phyloP scores from a whole-genome alignment of 2,888 invertebrate species.

The Perdita meconis region DNA sequence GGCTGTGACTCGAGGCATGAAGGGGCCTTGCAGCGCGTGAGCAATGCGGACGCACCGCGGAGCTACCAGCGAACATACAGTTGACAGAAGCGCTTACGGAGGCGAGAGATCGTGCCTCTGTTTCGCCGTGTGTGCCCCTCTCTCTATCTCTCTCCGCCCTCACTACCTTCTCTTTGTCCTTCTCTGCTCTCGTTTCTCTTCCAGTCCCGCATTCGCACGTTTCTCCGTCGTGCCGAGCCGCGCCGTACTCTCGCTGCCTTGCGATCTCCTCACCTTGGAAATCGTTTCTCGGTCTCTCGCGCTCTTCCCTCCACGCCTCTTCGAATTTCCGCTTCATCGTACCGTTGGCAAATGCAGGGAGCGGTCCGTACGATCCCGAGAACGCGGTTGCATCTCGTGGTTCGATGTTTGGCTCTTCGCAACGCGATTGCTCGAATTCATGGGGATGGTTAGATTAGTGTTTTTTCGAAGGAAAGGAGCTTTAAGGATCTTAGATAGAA shows the following conservation, averaged over 20 bases:
- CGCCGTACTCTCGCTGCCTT: not conserved
- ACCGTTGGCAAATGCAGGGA: not conserved
- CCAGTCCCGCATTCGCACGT: not conserved
- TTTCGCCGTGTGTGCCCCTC: slow-evolving; percentile 23
- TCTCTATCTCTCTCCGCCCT: not conserved
- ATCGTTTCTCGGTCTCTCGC: slow-evolving; percentile 12
- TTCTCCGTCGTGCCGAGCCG: not conserved
- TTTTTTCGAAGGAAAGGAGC: not conserved
- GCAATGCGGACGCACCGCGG: slow-evolving; percentile 69
- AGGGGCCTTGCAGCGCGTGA: slow-evolving; percentile 66
- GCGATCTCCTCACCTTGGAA: slow-evolving; percentile 30
- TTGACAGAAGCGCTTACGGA: slow-evolving; percentile 71
- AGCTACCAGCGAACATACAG: slow-evolving; percentile 58
- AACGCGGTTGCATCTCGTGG: not conserved
- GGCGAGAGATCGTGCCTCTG: slow-evolving; percentile 67
- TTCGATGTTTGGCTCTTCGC: not conserved
- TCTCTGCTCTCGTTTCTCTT: not conserved
- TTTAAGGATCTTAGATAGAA: too few species aligned
- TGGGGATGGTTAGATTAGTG: not conserved
- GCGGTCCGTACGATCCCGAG: not conserved
- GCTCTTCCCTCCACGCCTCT: slow-evolving; percentile 5
- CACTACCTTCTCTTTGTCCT: slow-evolving; percentile 6
- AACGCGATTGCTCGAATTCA: not conserved
- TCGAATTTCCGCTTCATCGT: slow-evolving; percentile 14
- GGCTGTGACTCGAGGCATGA: slow-evolving; percentile 64